Evolutionary conservation across 2,888 invertebrate genomes (phyloP), one percentile per base, ranked within the genome.

Genomic region (Brachynemurus nebulosus): DNA sequence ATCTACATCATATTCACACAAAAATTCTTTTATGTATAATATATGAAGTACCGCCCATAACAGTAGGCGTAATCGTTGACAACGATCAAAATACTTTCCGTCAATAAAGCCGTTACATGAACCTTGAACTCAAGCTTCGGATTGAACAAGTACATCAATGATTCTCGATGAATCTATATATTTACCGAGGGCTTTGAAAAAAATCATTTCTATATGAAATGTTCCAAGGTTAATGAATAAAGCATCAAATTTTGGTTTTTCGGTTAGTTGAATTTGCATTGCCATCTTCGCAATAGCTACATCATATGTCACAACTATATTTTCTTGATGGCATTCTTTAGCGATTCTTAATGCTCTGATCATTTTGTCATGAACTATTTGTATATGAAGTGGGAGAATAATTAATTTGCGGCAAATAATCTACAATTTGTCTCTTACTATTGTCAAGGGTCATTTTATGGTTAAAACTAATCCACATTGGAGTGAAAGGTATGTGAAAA

Each of bases 231-330:
- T 25, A 2, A 44, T 40, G 18, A 44, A 40, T 2, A 44, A 4
- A 25, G 11, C 11, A 40, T 40, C 44, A 18, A 44, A 44, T 33
- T 39, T 44, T 2, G 39, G 44, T 11, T 18, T 19, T 18, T 40
- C 39, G 1, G 39, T 18, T 18, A 40, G 12, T 4, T 40, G 44
- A 6, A 44, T 44, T 23, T 38, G 44, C 18, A 19, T 19, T 16
- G 38, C 44, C 20, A 44, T 38, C 23, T 14, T 44, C 9, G 42
- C 42, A 12, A 54, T 52, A 11, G 49, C 52, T 23, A 55, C 47
- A 46, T 55, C 53, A 38, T 54, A 55, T 6, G 54, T 53, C 2
- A 55, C 49, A 39, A n/a, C n/a, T n/a, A n/a, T n/a, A n/a, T n/a
- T n/a, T n/a, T n/a, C n/a, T n/a, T n/a, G n/a, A n/a, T n/a, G n/a